These are phyloP conservation scores for Pediacus dermestoides DNA, from an alignment of 2,888 invertebrate species.

Conservation along the genomic window DNA sequence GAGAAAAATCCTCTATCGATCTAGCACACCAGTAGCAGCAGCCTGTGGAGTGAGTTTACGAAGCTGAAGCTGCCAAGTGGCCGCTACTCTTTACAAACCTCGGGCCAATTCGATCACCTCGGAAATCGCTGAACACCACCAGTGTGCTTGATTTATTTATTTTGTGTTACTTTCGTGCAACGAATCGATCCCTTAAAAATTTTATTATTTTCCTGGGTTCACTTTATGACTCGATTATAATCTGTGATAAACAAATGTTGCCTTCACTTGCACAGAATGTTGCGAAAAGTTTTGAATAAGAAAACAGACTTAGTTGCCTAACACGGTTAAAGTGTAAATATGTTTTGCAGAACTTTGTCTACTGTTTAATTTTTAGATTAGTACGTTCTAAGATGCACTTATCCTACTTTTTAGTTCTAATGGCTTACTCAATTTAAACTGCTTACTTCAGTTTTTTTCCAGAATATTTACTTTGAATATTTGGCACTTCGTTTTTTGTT, in stretches of 20 bases:
- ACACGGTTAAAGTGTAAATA: no score
- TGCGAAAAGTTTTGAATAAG: constrained; percentile 18
- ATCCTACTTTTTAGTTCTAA: no score
- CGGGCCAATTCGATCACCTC: constrained; percentile 25
- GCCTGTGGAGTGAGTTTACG: constrained; percentile 17
- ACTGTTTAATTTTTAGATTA: no score
- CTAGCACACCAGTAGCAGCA: constrained; percentile 12
- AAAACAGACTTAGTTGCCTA: no score
- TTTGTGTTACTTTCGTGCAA: constrained; percentile 26
- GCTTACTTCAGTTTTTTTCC: no score
- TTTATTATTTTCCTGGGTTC: constrained; percentile 28
- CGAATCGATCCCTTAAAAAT: constrained; percentile 32
- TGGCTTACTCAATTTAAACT: no score
- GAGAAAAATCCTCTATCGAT: constrained; percentile 25
- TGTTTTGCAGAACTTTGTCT: no score
- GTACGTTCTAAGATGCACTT: no score
- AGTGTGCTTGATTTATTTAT: constrained; percentile 32
- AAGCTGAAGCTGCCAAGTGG: constrained; percentile 23
- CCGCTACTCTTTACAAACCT: constrained; percentile 17
- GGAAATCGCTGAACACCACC: constrained; percentile 22
- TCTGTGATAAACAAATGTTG: constrained; percentile 27
- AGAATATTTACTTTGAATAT: no score
- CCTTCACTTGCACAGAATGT: constrained; percentile 16
- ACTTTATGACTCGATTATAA: constrained; percentile 24
- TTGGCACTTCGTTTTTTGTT: no score